These are phyloP conservation scores for Blastobasis lacticolella DNA, from an alignment of 2,888 invertebrate genomes.

Conservation along the genomic window DNA sequence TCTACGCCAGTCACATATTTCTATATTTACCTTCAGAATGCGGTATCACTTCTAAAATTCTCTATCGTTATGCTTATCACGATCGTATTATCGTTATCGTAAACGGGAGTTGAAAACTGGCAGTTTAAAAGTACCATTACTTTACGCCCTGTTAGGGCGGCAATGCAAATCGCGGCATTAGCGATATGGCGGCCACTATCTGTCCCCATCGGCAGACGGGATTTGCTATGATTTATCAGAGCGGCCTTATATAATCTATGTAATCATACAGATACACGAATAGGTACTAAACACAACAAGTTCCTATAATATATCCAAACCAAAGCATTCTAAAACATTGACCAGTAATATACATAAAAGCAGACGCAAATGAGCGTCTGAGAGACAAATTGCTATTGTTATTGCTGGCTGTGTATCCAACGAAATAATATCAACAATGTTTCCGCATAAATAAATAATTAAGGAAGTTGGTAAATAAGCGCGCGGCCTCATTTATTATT, in stretches of 20 bases:
- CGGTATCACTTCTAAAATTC: too few relatives aligned
- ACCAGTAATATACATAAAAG: too few relatives aligned
- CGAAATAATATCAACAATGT: constrained; percentile 62
- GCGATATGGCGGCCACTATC: constrained; percentile 50
- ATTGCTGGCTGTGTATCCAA: constrained; percentile 26
- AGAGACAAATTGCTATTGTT: constrained; percentile 7
- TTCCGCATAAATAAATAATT: constrained; percentile 71
- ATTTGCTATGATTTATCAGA: constrained; percentile 6
- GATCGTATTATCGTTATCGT: too few relatives aligned
- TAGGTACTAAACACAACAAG: too few relatives aligned
- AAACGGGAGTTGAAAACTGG: too few relatives aligned
- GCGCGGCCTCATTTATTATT: constrained; percentile 73
- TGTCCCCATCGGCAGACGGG: constrained; percentile 12
- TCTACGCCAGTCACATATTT: too few relatives aligned
- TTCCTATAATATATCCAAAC: too few relatives aligned
- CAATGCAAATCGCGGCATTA: constrained; percentile 60
- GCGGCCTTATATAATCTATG: not conserved
- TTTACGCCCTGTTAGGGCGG: constrained; percentile 22
- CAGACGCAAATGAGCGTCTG: not conserved
- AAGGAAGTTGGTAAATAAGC: constrained; percentile 72
- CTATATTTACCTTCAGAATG: too few relatives aligned
- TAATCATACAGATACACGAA: too few relatives aligned
- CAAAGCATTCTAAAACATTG: too few relatives aligned
- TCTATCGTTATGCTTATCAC: too few relatives aligned
- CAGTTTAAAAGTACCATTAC: too few relatives aligned